phyloP scores from a whole-genome alignment of 2,888 invertebrate species.

The Stramonita haemastoma region DNA sequence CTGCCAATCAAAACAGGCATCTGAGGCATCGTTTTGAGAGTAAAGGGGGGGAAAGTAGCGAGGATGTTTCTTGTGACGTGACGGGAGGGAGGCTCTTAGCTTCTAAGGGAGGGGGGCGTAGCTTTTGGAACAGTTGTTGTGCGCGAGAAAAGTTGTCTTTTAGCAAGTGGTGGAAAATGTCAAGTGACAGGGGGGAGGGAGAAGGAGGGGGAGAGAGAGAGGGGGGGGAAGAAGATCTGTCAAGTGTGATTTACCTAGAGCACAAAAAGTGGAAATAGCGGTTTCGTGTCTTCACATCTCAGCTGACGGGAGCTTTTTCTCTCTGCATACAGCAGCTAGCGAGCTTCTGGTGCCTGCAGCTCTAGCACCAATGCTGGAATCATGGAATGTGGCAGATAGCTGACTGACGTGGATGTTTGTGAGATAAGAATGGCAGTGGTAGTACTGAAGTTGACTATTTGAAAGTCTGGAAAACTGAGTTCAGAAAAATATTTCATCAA shows the following conservation, averaged over 20 bases:
- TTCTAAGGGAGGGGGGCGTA: background rate
- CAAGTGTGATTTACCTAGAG: background rate
- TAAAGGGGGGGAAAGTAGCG: background rate
- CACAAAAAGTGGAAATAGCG: background rate
- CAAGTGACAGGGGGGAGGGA: background rate
- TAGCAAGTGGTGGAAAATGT: background rate
- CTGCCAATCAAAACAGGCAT: conserved; percentile 37
- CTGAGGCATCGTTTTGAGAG: background rate
- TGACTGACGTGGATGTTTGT: background rate
- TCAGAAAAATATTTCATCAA: too few relatives aligned
- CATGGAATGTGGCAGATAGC: background rate
- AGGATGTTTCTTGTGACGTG: conserved; percentile 23
- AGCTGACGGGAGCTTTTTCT: background rate
- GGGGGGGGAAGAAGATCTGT: background rate
- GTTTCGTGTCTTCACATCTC: background rate
- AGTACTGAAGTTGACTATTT: background rate
- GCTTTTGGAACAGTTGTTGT: background rate
- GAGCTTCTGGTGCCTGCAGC: background rate
- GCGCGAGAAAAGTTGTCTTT: background rate
- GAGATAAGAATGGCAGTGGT: background rate
- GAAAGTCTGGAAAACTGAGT: background rate
- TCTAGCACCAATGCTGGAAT: background rate
- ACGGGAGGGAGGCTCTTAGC: background rate
- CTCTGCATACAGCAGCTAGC: background rate
- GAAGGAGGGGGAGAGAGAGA: background rate